Evolutionary conservation across 2,888 invertebrate genomes (phyloP), one percentile per base, ranked within the genome.

Genomic region (Lepidocyrtoides sp.): DNA sequence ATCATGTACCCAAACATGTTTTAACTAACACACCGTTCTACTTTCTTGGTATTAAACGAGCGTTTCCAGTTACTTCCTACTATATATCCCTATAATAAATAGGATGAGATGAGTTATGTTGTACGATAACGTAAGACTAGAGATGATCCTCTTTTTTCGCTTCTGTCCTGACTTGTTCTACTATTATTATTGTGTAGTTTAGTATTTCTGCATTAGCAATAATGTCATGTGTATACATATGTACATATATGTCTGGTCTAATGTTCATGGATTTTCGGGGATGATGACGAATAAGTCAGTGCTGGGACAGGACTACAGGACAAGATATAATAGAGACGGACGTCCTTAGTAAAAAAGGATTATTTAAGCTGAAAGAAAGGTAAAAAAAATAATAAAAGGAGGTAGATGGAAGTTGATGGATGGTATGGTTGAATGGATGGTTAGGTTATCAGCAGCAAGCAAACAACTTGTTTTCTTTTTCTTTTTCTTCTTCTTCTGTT

Each of bases 371-470:
- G 23, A 5, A 60, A 8, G 26, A 60, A 60, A 60, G 60, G 26
- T 60, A 60, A 26, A 60, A 54, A 54, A 54, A 54, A 36, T 14
- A 32, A 10, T 0, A 72, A 23, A 48, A 0, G 23, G 8, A 23
- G 8, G n/a, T n/a, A 44, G 72, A 72, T 12, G 72, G 36, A 69
- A 69, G 44, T 44, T 72, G 72, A 72, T 72, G 44, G 72, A 72
- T 72, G 72, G 41, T 44, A 48, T 44, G 26, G 23, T 0, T 44
- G 44, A n/a, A 44, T 32, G 44, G 44, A 44, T 72, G 72, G 69
- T n/a, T 66, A 66, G 2, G 20, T 60, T 26, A 3, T 5, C n/a
- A 48, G 2, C 32, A 66, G 60, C 32, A 32, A 66, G 32, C n/a
- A 66, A 66, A 66, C 66, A 66, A 32, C 66, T 23, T 66, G 29